Evolutionary conservation across 2,797 vertebrate genomes (phyloP).

Genomic region (Channallabes apus): DNA sequence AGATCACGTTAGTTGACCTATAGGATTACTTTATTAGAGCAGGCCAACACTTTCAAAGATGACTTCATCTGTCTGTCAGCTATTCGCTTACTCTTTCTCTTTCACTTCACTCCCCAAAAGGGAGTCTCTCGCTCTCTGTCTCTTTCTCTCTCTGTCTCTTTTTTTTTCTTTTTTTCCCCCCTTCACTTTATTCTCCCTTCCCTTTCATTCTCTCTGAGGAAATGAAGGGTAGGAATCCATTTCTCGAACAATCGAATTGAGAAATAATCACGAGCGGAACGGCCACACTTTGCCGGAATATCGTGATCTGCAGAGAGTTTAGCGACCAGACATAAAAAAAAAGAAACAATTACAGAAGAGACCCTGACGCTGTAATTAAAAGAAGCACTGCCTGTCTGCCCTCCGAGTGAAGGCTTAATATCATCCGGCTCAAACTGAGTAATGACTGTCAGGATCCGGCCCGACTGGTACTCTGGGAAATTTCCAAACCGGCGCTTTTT

Average conservation of each 20-base stretch:
- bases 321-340: constrained; percentile 27
- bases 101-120: constrained; percentile 27
- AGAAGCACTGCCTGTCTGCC: constrained; percentile 40
- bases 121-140: neutral
- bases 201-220: constrained; percentile 12
- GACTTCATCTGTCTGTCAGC: constrained; percentile 51
- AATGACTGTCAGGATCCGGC: constrained; percentile 28
- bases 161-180: neutral
- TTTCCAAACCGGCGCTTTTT: constrained; percentile 30
- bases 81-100: constrained; percentile 18
- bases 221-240: constrained; percentile 41
- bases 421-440: constrained; percentile 32
- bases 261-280: constrained; percentile 46
- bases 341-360: constrained; percentile 53
- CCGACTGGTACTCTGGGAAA: constrained; percentile 4
- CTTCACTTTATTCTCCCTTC: neutral
- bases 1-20: constrained; percentile 55
- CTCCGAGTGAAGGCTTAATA: constrained; percentile 46
- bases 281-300: constrained; percentile 49
- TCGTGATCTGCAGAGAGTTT: constrained; percentile 45
- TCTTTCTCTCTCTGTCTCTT: neutral
- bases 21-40: constrained; percentile 56
- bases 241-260: constrained; percentile 55
- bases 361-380: constrained; percentile 59
- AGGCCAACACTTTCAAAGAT: constrained; percentile 52